Conservation (phyloP, 2,888 invertebrate genomes). For the Drosophila cyrtoloma region DNA sequence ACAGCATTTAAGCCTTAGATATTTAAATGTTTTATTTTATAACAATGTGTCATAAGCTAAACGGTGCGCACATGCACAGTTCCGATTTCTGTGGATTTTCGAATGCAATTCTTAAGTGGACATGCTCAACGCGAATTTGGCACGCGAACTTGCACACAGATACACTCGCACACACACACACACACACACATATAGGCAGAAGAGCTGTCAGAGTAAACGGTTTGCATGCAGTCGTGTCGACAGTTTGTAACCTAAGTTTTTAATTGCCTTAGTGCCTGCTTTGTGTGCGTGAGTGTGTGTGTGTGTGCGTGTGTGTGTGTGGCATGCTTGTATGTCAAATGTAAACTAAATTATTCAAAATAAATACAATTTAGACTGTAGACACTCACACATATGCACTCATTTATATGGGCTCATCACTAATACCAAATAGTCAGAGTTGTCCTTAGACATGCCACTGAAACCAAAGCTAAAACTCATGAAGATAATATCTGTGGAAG, state of each 20-base stretch:
- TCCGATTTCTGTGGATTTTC: slow-evolving; percentile 55
- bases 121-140: slow-evolving; percentile 52
- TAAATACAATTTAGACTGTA: slow-evolving; percentile 74
- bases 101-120: slow-evolving; percentile 67
- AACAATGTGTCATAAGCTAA: slow-evolving; percentile 55
- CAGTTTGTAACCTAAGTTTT: slow-evolving; percentile 75
- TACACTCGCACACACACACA: background rate
- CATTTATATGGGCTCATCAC: slow-evolving; percentile 5
- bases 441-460: slow-evolving; percentile 74
- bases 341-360: slow-evolving; percentile 71
- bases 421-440: slow-evolving; percentile 50
- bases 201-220: slow-evolving; percentile 52
- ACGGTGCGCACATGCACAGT: slow-evolving; percentile 49
- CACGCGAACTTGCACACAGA: slow-evolving; percentile 54
- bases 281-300: slow-evolving; percentile 20
- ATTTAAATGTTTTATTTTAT: slow-evolving; percentile 11
- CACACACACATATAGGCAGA: background rate
- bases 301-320: slow-evolving; percentile 20
- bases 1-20: background rate
- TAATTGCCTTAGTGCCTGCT: slow-evolving; percentile 62
- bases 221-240: slow-evolving; percentile 75
- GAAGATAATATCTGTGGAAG: slow-evolving; percentile 17
- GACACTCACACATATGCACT: slow-evolving; percentile 30
- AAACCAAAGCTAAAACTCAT: slow-evolving; percentile 51
- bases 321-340: slow-evolving; percentile 36